phyloP scores from a whole-genome alignment of 2,113 vertebrate species.

The Aegotheles bennettii region DNA sequence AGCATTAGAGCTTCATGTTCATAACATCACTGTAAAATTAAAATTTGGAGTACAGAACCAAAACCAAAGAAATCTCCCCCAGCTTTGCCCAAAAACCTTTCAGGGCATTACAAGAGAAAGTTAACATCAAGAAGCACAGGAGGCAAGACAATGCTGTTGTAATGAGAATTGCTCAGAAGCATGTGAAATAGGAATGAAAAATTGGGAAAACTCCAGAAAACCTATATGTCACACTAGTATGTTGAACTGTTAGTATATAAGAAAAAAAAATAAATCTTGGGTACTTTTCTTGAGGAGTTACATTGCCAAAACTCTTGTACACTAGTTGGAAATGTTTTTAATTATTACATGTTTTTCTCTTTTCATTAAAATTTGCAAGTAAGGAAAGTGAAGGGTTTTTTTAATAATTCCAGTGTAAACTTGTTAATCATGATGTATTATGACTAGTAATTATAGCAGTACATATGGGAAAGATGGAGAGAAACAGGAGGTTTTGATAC shows the following conservation, averaged over 20 bases:
- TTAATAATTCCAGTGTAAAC: not conserved
- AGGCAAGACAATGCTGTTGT: not conserved
- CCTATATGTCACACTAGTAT: too few relatives aligned
- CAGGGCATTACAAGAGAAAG: not conserved
- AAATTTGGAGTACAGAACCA: not conserved
- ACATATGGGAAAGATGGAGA: not conserved
- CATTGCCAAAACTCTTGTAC: not conserved
- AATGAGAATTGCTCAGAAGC: not conserved
- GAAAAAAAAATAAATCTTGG: not conserved
- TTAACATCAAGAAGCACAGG: not conserved
- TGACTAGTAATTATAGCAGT: not conserved
- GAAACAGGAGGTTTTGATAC: not conserved
- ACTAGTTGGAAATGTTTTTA: not conserved
- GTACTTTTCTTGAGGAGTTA: not conserved
- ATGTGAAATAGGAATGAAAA: not conserved
- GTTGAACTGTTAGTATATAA: not conserved
- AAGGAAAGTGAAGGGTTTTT: accelerated
- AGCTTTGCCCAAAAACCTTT: not conserved
- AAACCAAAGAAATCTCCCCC: not conserved
- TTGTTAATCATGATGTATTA: not conserved
- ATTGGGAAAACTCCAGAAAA: not conserved
- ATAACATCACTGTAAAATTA: not conserved
- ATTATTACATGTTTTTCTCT: not conserved
- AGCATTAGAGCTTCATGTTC: accelerated
- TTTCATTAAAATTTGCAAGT: not conserved